Evolutionary conservation across 2,797 vertebrate genomes (phyloP).

Genomic region (Gymnopithys bicolor): DNA sequence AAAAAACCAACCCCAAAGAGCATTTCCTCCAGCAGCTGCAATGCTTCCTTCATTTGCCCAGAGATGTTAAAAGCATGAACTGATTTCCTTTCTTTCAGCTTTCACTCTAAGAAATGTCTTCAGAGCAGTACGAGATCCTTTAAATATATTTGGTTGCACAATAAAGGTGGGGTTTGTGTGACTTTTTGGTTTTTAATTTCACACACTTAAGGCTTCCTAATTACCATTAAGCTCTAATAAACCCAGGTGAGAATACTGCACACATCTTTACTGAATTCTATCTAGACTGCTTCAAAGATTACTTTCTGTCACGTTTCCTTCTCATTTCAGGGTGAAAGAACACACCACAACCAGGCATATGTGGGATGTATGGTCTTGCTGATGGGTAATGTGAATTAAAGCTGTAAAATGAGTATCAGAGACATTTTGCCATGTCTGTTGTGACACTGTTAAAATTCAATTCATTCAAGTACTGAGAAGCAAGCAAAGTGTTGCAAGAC

Average conservation of each 20-base stretch:
- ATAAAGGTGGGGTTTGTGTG: not conserved
- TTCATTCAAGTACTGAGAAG: not conserved
- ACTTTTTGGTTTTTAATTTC: constrained; percentile 1
- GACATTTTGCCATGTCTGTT: not conserved
- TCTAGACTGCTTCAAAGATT: constrained; percentile 39
- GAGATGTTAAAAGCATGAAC: not conserved
- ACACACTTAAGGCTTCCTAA: constrained; percentile 55
- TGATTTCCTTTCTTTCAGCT: not conserved
- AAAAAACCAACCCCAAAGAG: not conserved
- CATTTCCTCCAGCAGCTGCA: not conserved
- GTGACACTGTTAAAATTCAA: not conserved
- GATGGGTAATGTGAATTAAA: not conserved
- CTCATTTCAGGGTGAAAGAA: constrained; percentile 7
- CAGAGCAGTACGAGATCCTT: not conserved
- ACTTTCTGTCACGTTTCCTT: constrained; percentile 6
- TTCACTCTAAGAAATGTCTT: not conserved
- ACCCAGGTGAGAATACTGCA: constrained; percentile 37
- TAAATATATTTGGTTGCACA: constrained; percentile 15
- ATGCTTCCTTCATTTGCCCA: not conserved
- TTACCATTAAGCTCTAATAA: constrained; percentile 62
- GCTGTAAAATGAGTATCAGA: not conserved
- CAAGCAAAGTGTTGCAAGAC: not conserved
- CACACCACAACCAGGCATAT: not conserved
- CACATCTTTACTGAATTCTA: constrained; percentile 23
- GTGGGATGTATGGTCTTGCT: not conserved